Evolutionary conservation across 2,113 vertebrate species (phyloP).

Genomic region (Empidonax alnorum): DNA sequence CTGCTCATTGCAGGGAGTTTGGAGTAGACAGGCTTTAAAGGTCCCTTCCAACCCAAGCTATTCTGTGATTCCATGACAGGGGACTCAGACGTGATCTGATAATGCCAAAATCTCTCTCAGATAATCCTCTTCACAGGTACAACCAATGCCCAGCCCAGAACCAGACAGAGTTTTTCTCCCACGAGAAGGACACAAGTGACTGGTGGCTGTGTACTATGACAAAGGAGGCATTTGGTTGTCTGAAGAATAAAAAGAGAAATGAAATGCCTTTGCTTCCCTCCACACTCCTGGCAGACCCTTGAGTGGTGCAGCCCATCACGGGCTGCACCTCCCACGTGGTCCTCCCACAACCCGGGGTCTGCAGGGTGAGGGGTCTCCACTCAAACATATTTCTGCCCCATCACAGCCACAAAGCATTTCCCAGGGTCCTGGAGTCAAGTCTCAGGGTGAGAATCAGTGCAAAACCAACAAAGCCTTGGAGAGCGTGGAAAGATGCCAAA

Average conservation of each 20-base stretch:
- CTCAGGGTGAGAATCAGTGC: constrained; percentile 12
- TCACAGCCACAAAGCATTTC: not conserved
- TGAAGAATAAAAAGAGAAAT: not conserved
- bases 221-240: not conserved
- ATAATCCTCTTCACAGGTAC: not conserved
- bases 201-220: accelerated
- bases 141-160: not conserved
- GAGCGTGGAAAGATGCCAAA: not conserved
- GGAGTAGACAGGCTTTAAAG: not conserved
- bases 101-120: accelerated
- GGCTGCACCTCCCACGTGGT: not conserved
- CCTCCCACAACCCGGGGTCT: not conserved
- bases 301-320: not conserved
- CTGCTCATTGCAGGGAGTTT: not conserved
- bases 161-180: not conserved
- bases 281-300: not conserved
- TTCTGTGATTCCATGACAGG: not conserved
- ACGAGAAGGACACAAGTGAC: accelerated
- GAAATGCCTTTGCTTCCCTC: not conserved
- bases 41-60: not conserved
- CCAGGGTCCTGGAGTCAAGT: constrained; percentile 33
- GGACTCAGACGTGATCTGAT: not conserved
- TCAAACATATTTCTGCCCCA: not conserved
- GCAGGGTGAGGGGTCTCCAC: not conserved
- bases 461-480: constrained; percentile 16